Evolutionary conservation across 2,797 vertebrate genomes (phyloP).

Genomic region (Eulemur rubriventer): DNA sequence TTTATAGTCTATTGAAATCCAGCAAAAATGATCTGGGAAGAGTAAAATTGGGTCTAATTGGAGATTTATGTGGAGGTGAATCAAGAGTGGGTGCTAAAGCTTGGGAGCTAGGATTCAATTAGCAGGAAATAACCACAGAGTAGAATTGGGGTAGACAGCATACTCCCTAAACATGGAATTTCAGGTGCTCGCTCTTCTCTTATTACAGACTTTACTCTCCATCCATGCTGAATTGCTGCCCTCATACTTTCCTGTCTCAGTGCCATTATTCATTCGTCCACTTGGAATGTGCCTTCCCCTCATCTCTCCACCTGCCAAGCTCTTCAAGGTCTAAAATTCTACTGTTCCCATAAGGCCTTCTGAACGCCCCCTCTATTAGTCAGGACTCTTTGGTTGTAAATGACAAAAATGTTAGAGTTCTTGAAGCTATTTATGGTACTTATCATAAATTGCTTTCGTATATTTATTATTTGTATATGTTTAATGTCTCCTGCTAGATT

Average conservation of each 20-base stretch:
- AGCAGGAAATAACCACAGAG: not conserved
- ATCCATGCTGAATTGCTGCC: too few relatives aligned
- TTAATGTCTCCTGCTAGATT: constrained; percentile 8
- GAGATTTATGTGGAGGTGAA: not conserved
- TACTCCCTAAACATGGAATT: too few relatives aligned
- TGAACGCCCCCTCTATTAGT: not conserved
- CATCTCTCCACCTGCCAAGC: not conserved
- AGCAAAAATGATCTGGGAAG: not conserved
- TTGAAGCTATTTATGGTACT: not conserved
- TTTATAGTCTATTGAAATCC: not conserved
- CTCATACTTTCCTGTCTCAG: not conserved
- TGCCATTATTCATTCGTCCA: not conserved
- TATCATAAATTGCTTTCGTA: not conserved
- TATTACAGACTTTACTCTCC: not conserved
- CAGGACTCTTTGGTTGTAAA: not conserved
- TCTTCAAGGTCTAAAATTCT: not conserved
- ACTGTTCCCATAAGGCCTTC: not conserved
- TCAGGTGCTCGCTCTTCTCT: not conserved
- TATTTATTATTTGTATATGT: not conserved
- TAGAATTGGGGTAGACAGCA: not conserved
- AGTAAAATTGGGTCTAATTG: not conserved
- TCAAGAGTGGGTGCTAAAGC: not conserved
- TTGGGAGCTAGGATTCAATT: not conserved
- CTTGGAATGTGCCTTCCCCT: not conserved
- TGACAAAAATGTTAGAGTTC: not conserved